Percentiles rank a stretch among this genome's conserved stretches.
Evolutionary conservation across 2,113 vertebrate species (phyloP).

Genomic region (Lanius ludovicianus): DNA sequence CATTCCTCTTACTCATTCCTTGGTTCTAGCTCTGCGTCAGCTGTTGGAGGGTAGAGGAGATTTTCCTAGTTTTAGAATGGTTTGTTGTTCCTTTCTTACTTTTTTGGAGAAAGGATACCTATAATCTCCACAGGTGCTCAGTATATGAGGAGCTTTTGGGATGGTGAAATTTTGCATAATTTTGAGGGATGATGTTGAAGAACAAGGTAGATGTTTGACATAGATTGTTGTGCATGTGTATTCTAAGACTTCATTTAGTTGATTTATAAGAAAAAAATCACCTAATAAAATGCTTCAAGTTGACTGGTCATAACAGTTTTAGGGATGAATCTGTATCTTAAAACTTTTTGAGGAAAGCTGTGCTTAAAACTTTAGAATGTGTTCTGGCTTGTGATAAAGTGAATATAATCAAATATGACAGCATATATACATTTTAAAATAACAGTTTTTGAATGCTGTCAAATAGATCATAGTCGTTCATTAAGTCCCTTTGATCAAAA

Average conservation of each 20-base stretch:
- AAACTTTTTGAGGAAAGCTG: not conserved
- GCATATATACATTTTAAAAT: not conserved
- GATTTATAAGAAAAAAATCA: not conserved
- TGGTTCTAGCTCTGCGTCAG: not conserved
- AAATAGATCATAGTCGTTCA: not conserved
- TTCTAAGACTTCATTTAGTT: not conserved
- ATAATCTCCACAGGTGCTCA: not conserved
- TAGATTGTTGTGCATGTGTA: not conserved
- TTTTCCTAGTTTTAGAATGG: not conserved
- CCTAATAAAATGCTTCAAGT: not conserved
- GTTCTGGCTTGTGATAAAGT: not conserved
- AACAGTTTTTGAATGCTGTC: slow-evolving; percentile 39
- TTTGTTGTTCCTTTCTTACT: not conserved
- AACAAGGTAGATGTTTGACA: not conserved
- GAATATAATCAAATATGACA: slow-evolving; percentile 11
- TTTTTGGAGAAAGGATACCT: not conserved
- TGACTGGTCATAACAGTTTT: not conserved
- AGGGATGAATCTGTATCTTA: not conserved
- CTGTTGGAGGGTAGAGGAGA: not conserved
- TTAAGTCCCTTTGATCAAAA: slow-evolving; percentile 2
- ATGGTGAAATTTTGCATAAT: not conserved
- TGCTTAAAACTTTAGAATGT: not conserved
- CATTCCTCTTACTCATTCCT: not conserved
- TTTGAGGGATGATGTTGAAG: not conserved
- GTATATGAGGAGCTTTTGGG: not conserved